A percentile compares a stretch with the other conserved stretches of the same genome.
Conservation (phyloP, 2,113 vertebrate species). For the Axis porcinus region DNA sequence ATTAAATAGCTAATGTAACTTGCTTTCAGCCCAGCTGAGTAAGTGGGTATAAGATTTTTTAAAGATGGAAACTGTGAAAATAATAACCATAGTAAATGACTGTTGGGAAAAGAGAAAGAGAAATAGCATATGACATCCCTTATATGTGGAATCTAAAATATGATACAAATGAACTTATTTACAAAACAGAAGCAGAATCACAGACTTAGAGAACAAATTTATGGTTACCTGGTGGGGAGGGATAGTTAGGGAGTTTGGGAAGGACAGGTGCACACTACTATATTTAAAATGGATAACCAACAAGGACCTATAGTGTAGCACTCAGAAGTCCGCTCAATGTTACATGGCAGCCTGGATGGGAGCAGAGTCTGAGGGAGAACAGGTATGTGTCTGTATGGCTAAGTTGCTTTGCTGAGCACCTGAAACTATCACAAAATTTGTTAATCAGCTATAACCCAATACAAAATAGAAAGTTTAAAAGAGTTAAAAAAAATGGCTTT, state of each 20-base stretch:
- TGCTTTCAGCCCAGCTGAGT: background rate
- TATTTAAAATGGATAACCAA: background rate
- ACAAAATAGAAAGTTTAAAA: background rate
- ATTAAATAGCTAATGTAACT: constrained; percentile 21
- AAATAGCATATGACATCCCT: background rate
- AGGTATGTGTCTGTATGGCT: background rate
- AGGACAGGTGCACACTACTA: background rate
- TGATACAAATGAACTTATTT: background rate
- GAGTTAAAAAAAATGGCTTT: background rate
- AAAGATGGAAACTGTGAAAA: constrained; percentile 65
- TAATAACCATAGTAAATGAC: constrained; percentile 36
- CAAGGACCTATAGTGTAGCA: background rate
- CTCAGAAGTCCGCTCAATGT: background rate
- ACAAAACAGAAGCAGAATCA: background rate
- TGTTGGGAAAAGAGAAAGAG: background rate
- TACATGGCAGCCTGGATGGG: background rate
- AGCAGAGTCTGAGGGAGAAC: background rate
- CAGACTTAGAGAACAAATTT: background rate
- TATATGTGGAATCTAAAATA: background rate
- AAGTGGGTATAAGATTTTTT: constrained; percentile 31
- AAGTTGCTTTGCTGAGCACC: background rate
- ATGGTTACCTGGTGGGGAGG: background rate
- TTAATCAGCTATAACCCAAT: background rate
- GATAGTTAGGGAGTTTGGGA: background rate
- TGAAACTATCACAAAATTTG: background rate